Evolutionary conservation across 64 coral and sea anemone species (phyloP), one percentile per base, ranked within the genome.

Genomic region (Montipora capricornis): DNA sequence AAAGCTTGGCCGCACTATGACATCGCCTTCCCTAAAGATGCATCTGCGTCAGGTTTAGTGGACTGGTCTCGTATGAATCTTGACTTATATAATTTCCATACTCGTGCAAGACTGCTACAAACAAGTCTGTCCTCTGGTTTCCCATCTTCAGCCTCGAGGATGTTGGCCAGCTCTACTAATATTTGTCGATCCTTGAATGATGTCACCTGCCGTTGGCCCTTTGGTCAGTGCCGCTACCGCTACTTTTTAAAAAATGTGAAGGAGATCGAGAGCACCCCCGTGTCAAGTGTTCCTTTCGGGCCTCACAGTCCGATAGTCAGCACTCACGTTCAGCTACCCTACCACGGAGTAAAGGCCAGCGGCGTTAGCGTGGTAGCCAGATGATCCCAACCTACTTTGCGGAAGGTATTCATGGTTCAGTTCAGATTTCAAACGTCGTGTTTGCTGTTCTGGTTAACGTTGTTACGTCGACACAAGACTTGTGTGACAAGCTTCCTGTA

Each of bases 31-130:
- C 68, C 47, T 2, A 49, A 82, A 3, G 45, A 92, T 19, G 90
- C 80, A 15, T 80, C 67, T 5, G 79, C 90, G 8, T 13, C 49
- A 15, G 79, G 90, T 74, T 11, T 74, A 12, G 62, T 52, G 12
- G 90, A 92, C 16, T 82, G 80, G 90, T 92, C 80, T 7, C 19
- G 59, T 6, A 80, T 84, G 20, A 84, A 84, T 20, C 5, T 15
- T 19, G 76, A 90, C 19, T 48, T 90, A 44, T 90, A 77, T 20
- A 90, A 90, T 4, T 90, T 80, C 15, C 88, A 49, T 22, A 77
- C 58, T 20, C 14, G 15, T 4, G 7, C 44, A 12, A 6, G 15
- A 16, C 68, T 22, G 8, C 83, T 5, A 11, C 10, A 19, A 55
- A 5, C 58, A 62, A 44, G 62, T 37, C 19, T 11, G 5, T 9